Base-by-base conservation (phyloP, 2,888 invertebrate genomes). In the Drosophila nigricruria region DNA sequence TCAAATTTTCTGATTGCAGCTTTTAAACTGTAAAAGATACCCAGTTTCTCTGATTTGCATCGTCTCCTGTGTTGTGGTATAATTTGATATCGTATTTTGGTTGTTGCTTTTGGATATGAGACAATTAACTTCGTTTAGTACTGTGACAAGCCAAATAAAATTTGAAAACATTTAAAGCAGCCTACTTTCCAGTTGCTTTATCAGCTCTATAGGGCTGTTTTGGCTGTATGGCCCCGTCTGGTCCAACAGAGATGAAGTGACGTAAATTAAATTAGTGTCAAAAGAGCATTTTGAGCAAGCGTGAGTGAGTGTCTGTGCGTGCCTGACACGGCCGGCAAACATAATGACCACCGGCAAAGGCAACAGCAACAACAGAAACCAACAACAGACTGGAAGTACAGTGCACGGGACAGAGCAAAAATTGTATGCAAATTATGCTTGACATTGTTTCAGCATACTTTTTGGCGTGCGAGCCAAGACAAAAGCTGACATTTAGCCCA, bases 371-470 rank as follows among this genome's bases (percentile, higher is more conserved):
- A 70, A 54, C 69, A 67, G 62, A 69, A 67, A 53, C 30, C 52
- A 59, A 67, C 72, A 66, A 49, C 66, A 67, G 34, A 2, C 38
- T 3, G 3, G 38, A 20, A 40, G 61, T n/a, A 30, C 14, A 50
- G 8, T 10, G 45, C 45, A 27, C 36, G 56, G 38, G 64, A 60
- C 69, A 60, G 61, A 43, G 53, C 78, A 82, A 70, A 84, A 85
- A 87, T 80, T 80, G 80, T 85, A 86, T 86, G 86, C 88, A 86
- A 86, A 86, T 86, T 86, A 88, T 88, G 88, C 85, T 88, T 86
- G 85, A 86, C 85, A 86, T 86, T 86, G 86, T 88, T 88, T 88
- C 76, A 86, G 77, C 82, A 88, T 85, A 82, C 88, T 85, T 88
- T 85, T 88, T 85, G 80, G 85, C 85, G 77, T 86, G 77, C 73